Evolutionary conservation across 2,888 invertebrate species (phyloP), one percentile per base, ranked within the genome.

Genomic region (Lapara coniferarum): DNA sequence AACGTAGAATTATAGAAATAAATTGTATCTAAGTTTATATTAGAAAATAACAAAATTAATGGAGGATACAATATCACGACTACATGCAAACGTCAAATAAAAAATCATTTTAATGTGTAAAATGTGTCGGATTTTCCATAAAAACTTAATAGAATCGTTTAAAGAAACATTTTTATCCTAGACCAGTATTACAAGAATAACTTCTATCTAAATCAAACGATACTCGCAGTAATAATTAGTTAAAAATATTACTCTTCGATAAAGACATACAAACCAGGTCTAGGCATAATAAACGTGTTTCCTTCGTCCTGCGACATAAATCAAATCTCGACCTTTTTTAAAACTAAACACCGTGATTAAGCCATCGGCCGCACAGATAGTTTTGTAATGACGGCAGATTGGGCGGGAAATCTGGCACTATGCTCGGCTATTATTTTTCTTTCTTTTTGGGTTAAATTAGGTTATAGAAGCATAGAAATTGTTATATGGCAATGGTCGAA

Each of bases 271-370:
- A 37, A 51, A 66, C 56, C 66, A 67, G 57, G 55, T 70, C 69
- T 63, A 53, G 49, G 57, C 53, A 25, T 59, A 69, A 69, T 63
- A 12, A 55, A 67, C 52, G 44, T 71, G 63, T 46, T 59, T 68
- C 44, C 72, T 67, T 63, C 63, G 75, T 78, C 63, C 66, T 78
- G 72, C 78, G 78, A 81, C 81, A 85, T 85, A 82, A 84, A 85
- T 85, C 80, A 85, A 51, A 71, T 71, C 74, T 72, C 74, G 70
- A 73, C 68, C 69, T 52, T 75, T 76, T 76, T 76, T 78, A 81
- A 80, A 78, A 74, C 71, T 66, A 81, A 78, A 80, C 78, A 75
- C 56, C 72, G 78, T 81, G 78, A 86, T 86, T 81, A 84, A 78
- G 53, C 7, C 57, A 74, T 75, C 71, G 71, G 67, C 74, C 69